phyloP scores from a whole-genome alignment of 2,888 invertebrate species.

The Elysia crispata region DNA sequence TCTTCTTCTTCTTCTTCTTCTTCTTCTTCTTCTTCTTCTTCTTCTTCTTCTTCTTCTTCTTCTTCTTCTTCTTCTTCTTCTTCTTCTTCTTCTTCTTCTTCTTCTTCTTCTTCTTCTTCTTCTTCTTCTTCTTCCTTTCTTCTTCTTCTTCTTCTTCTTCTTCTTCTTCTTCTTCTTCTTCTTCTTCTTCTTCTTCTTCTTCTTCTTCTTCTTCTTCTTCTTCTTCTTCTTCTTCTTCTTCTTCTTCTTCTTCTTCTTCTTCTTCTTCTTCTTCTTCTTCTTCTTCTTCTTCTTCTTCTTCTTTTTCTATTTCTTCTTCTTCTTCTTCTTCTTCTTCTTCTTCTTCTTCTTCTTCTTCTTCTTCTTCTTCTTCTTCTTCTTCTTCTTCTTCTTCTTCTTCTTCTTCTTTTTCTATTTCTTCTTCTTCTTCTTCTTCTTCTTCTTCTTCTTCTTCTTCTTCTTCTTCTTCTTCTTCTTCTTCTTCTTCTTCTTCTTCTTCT shows the following conservation, averaged over 20 bases:
- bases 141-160: conserved; percentile 23
- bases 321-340: conserved; percentile 26
- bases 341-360: conserved; percentile 30
- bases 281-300: not conserved
- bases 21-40: conserved; percentile 23
- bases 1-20: conserved; percentile 26
- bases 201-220: conserved; percentile 3
- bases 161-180: conserved; percentile 33
- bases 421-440: conserved; percentile 28
- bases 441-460: conserved; percentile 29
- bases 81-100: conserved; percentile 25
- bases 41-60: not conserved
- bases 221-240: conserved; percentile 26
- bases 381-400: not conserved
- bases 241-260: conserved; percentile 29
- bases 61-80: conserved; percentile 23
- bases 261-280: conserved; percentile 24
- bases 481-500: conserved; percentile 10
- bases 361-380: not conserved
- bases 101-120: conserved; percentile 14
- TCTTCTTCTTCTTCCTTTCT: conserved; percentile 24
- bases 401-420: conserved; percentile 17
- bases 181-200: conserved; percentile 14
- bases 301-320: conserved; percentile 24
- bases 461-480: conserved; percentile 13